Base-by-base conservation (phyloP, 2,888 invertebrate species). In the Euphydryas editha region DNA sequence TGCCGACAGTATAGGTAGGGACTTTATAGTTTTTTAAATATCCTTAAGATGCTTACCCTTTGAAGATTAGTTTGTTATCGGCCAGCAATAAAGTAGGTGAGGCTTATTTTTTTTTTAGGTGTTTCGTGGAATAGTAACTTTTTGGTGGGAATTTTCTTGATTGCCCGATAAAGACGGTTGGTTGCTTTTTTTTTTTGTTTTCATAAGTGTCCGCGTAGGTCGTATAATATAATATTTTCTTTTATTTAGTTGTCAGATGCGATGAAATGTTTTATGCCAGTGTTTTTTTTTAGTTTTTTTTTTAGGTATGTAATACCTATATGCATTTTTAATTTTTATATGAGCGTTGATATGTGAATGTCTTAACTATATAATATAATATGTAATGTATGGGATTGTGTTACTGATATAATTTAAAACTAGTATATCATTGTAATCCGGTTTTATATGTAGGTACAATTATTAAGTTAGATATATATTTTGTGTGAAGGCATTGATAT, bases 21-120 rank as follows among this genome's bases (percentile, higher is more conserved):
- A 70, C 84, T 88, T 88, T 88, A 88, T 87, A 85, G 88, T 85
- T 88, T 88, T 89, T 88, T 88, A 89, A 89, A 88, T 86, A 87
- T 84, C 82, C 85, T 88, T 88, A 87, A 88, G 88, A 87, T 86
- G 86, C 83, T 81, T 85, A 81, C 78, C 76, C 80, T 84, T 85
- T 82, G 82, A 82, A 85, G 88, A 88, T 88, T 88, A 88, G 85
- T 88, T 86, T 83, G 88, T 88, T 88, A 88, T 88, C 88, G 80
- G 78, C 74, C 75, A 75, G 84, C 82, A 83, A 87, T 88, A 88
- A 88, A 88, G 85, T 84, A 86, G 86, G 85, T 78, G 80, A 81
- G 79, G 79, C 60, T 63, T 65, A 54, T 49, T 76, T 76, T 76
- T 75, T 76, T 75, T 78, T 78, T 51, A 24, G 49, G 20, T 21